Conservation (phyloP, 2,113 vertebrate species). For the Tringa solitaria region DNA sequence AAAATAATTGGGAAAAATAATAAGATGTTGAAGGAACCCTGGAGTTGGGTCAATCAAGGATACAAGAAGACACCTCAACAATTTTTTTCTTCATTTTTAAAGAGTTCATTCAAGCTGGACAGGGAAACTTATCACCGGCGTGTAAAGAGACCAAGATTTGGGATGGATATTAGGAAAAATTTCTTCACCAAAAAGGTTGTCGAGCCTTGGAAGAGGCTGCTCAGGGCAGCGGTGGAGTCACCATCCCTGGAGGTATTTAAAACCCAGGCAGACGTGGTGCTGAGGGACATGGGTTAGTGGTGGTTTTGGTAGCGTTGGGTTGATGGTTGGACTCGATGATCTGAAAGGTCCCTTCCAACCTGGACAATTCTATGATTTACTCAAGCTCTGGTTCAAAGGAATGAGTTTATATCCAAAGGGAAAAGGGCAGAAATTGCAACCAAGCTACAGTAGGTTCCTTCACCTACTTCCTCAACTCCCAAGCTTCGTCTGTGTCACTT, state of each 20-base stretch:
- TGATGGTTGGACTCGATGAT: too few relatives aligned
- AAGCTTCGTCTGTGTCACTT: neutral
- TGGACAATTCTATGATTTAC: too few relatives aligned
- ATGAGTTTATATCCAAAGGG: neutral
- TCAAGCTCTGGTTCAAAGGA: neutral
- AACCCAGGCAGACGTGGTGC: too few relatives aligned
- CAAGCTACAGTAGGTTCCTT: neutral
- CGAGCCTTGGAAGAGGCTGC: too few relatives aligned
- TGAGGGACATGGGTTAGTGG: too few relatives aligned
- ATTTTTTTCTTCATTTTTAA: neutral
- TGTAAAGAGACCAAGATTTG: neutral
- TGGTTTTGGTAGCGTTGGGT: too few relatives aligned
- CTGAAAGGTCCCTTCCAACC: too few relatives aligned
- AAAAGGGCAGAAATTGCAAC: neutral
- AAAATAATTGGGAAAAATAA: neutral
- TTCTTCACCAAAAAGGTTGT: too few relatives aligned
- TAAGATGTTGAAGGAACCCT: neutral
- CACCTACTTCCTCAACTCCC: rapidly evolving
- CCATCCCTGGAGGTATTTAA: too few relatives aligned
- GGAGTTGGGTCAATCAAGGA: neutral
- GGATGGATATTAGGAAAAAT: too few relatives aligned
- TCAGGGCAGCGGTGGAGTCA: too few relatives aligned
- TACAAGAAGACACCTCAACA: neutral
- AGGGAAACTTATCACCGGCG: neutral
- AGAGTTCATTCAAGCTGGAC: neutral